Conservation (phyloP, 2,113 vertebrate species). For the Callionymus lyra region DNA sequence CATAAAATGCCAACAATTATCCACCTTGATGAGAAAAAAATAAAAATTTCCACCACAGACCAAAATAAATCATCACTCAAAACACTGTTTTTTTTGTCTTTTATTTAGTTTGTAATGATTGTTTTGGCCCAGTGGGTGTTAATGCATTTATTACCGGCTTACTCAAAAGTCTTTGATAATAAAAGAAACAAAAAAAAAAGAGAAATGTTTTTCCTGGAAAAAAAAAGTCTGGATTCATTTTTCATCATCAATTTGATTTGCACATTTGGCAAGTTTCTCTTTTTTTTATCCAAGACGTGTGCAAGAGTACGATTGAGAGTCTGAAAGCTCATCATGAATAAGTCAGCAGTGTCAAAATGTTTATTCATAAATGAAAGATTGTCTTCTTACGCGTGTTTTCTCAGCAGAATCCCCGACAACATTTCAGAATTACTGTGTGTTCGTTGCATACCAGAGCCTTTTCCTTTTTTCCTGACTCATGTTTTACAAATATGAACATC, state of each 20-base stretch:
- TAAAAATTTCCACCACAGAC: no score
- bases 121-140: no score
- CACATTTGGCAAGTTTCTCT: conserved; percentile 48
- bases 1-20: no score
- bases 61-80: no score
- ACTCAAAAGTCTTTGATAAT: no score
- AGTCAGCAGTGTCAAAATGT: conserved; percentile 57
- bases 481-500: background rate
- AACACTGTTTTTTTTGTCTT: no score
- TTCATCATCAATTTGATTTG: conserved; percentile 53
- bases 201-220: conserved; percentile 36
- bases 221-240: conserved; percentile 43
- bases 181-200: no score
- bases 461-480: conserved; percentile 8
- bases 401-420: conserved; percentile 11
- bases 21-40: no score
- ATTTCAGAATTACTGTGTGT: conserved; percentile 1
- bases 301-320: conserved; percentile 27
- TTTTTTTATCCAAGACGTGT: conserved; percentile 35
- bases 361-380: conserved; percentile 62
- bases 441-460: conserved; percentile 1
- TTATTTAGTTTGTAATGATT: no score
- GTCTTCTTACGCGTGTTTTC: conserved; percentile 21
- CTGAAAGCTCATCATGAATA: conserved; percentile 59
- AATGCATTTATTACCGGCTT: no score